A percentile compares a stretch with the other conserved stretches of the same genome.
Evolutionary conservation across 2,888 invertebrate species (phyloP).

Genomic region (Liodrosophila aerea): DNA sequence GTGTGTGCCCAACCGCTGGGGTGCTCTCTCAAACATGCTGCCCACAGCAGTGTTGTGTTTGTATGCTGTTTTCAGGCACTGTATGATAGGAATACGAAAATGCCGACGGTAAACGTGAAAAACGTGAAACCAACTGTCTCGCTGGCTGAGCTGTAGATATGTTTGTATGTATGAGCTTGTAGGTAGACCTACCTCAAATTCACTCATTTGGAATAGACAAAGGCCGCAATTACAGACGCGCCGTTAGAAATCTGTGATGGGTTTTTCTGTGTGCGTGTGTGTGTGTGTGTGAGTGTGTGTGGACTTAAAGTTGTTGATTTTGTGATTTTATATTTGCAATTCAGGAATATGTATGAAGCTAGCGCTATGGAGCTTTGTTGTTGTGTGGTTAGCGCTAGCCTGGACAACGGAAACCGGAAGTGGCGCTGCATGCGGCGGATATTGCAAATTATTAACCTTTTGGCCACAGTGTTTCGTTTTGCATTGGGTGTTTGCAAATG

Average conservation of each 20-base stretch:
- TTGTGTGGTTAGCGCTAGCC: slow-evolving; percentile 29
- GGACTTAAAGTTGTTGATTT: slow-evolving; percentile 30
- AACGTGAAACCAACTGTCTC: slow-evolving; percentile 22
- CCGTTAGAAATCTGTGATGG: slow-evolving; percentile 17
- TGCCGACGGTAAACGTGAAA: slow-evolving; percentile 21
- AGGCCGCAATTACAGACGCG: slow-evolving; percentile 61
- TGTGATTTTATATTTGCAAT: slow-evolving; percentile 25
- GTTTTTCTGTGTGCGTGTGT: slow-evolving; percentile 8
- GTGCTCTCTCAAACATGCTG: not conserved
- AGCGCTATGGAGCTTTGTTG: not conserved
- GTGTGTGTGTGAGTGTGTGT: not conserved
- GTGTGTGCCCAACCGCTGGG: not conserved
- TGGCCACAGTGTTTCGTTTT: slow-evolving; percentile 53
- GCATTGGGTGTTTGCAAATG: slow-evolving; percentile 25
- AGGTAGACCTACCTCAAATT: slow-evolving; percentile 67
- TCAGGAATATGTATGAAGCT: slow-evolving; percentile 1
- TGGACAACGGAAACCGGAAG: slow-evolving; percentile 63
- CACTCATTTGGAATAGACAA: slow-evolving; percentile 68
- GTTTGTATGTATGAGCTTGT: not conserved
- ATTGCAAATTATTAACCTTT: slow-evolving; percentile 78
- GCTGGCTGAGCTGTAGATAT: slow-evolving; percentile 1
- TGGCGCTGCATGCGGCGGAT: slow-evolving; percentile 72
- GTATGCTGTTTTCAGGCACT: slow-evolving; percentile 22
- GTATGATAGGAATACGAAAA: not conserved
- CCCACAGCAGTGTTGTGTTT: slow-evolving; percentile 8